phyloP scores from a whole-genome alignment of 92 coral and sea anemone species.

The Epizoanthus fatuus region DNA sequence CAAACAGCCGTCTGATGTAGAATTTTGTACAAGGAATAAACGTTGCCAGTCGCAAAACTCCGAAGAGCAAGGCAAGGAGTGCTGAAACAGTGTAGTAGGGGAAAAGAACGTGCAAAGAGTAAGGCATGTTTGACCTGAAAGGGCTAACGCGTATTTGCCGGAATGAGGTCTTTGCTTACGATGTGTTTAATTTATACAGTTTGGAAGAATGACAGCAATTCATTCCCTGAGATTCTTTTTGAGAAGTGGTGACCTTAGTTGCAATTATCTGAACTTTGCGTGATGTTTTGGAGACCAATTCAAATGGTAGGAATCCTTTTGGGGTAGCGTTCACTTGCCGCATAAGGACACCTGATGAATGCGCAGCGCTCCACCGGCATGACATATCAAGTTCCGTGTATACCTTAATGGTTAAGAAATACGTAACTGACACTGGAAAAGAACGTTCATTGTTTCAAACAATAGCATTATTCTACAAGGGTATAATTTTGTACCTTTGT shows the following conservation, averaged over 20 bases:
- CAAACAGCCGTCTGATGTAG: background rate
- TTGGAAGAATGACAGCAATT: too few species aligned
- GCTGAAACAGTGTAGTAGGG: background rate
- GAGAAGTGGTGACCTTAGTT: background rate
- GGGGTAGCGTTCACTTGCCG: background rate
- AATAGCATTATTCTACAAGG: too few species aligned
- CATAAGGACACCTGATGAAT: background rate
- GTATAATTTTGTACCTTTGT: too few species aligned
- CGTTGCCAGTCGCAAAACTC: background rate
- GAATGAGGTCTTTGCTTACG: background rate
- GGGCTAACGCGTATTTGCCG: background rate
- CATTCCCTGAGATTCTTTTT: background rate
- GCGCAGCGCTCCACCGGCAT: background rate
- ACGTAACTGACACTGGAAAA: too few species aligned
- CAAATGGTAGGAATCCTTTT: background rate
- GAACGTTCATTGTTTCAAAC: too few species aligned
- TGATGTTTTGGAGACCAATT: background rate
- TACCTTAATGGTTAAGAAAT: too few species aligned
- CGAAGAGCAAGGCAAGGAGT: background rate
- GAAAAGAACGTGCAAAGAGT: background rate
- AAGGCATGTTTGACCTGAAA: background rate
- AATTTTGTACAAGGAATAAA: constrained; percentile 1
- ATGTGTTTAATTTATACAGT: too few species aligned
- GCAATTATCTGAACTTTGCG: background rate
- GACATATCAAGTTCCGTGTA: too few species aligned